A percentile compares a stretch with the other conserved stretches of the same genome.
Conservation (phyloP, 2,113 vertebrate genomes). For the Grus americana region DNA sequence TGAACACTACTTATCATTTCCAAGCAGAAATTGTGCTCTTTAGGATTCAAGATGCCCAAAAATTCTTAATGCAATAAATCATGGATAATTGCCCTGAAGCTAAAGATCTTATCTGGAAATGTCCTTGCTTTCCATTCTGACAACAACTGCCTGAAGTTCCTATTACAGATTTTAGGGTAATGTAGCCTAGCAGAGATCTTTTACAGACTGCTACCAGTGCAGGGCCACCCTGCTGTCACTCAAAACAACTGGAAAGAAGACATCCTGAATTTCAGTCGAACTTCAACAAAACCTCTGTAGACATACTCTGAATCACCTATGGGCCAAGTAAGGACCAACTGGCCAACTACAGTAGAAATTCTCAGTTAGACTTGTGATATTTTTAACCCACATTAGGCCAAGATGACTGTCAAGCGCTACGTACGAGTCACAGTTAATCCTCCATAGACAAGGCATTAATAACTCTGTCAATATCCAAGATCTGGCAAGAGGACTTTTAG, state of each 20-base stretch:
- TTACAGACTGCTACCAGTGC: neutral
- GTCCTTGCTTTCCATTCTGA: neutral
- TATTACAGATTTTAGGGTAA: neutral
- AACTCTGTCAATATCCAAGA: neutral
- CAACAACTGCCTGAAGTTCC: neutral
- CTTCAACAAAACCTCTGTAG: neutral
- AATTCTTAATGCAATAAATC: neutral
- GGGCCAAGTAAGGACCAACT: neutral
- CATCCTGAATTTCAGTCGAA: neutral
- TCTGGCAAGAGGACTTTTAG: neutral
- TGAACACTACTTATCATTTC: neutral
- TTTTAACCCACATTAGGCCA: neutral
- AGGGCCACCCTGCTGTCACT: neutral
- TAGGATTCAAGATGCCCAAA: neutral
- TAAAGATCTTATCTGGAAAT: neutral
- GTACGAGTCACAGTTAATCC: neutral
- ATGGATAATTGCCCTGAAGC: neutral
- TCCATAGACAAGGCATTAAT: neutral
- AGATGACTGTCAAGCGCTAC: neutral
- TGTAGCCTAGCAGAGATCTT: neutral
- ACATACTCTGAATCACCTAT: neutral
- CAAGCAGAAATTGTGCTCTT: neutral
- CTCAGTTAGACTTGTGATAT: neutral
- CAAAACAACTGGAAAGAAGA: neutral
- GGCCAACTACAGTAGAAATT: neutral